Percentiles rank a stretch among this genome's conserved stretches.
phyloP scores from a whole-genome alignment of 2,888 invertebrate species.

The Aphidoletes aphidimyza region DNA sequence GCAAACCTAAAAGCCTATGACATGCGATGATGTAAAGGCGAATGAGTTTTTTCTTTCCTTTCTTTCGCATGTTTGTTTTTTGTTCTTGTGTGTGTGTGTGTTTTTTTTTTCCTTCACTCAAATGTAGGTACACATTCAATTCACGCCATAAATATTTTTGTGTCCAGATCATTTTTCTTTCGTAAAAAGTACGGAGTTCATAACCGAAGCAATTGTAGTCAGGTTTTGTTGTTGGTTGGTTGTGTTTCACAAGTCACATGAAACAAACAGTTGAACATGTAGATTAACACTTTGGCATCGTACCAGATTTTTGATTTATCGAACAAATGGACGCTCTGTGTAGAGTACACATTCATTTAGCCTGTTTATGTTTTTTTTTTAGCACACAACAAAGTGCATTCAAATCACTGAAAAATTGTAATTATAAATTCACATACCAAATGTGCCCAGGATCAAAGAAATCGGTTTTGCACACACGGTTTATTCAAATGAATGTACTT shows the following conservation, averaged over 20 bases:
- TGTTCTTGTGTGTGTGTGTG: no score
- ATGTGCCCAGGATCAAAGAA: background rate
- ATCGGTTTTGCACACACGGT: no score
- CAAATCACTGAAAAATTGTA: background rate
- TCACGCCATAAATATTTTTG: background rate
- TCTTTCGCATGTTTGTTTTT: no score
- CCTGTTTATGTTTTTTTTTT: no score
- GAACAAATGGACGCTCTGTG: background rate
- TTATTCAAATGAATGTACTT: background rate
- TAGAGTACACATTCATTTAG: background rate
- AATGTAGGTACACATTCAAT: background rate
- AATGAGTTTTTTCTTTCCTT: background rate
- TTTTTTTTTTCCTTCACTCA: background rate
- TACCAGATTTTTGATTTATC: conserved; percentile 1
- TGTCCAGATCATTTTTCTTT: background rate
- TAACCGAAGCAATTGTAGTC: conserved; percentile 1
- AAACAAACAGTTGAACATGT: background rate
- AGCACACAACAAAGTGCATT: background rate
- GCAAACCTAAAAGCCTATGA: conserved; percentile 2
- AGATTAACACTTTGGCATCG: conserved; percentile 23
- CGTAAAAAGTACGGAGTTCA: background rate
- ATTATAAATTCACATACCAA: background rate
- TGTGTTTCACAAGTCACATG: conserved; percentile 29
- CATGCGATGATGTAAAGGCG: conserved; percentile 23
- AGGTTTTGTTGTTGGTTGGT: no score